A percentile compares a stretch with the other conserved stretches of the same genome.
Conservation (phyloP, 1,140 invertebrate genomes). For the Polypedilum pembai region DNA sequence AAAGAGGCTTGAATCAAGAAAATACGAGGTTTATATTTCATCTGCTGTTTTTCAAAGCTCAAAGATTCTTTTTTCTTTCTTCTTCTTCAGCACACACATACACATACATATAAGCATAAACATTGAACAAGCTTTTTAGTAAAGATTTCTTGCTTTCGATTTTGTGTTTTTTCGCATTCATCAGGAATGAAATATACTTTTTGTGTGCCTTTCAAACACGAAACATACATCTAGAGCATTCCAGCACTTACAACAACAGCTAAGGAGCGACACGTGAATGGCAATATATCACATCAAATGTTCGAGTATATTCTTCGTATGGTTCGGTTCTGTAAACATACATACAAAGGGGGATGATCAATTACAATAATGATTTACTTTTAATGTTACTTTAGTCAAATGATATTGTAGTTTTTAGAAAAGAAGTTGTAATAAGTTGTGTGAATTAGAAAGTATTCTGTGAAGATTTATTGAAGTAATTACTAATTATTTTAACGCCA, state of each 20-base stretch:
- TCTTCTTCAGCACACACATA: neutral
- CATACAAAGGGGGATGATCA: no score
- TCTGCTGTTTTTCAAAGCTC: neutral
- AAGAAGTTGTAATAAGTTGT: no score
- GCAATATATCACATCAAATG: constrained; percentile 23
- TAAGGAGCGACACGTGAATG: constrained; percentile 22
- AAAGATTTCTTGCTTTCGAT: constrained; percentile 10
- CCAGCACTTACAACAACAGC: neutral
- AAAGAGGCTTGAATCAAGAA: constrained; percentile 11
- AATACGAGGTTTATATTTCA: constrained; percentile 11
- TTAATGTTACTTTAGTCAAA: no score
- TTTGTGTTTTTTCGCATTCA: constrained; percentile 5
- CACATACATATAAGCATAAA: neutral
- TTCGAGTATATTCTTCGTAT: no score
- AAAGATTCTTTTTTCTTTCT: neutral
- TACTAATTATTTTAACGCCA: no score
- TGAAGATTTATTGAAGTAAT: no score
- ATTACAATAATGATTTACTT: no score
- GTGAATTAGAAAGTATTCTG: no score
- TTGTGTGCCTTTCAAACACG: neutral
- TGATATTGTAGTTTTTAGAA: no score
- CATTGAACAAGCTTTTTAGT: neutral
- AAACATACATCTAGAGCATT: neutral
- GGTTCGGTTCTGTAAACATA: no score
- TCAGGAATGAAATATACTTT: constrained; percentile 23